A percentile compares a stretch with the other conserved stretches of the same genome.
These are phyloP conservation scores for Bovichtus diacanthus DNA, from an alignment of 2,797 vertebrate genomes.

Conservation along the genomic window DNA sequence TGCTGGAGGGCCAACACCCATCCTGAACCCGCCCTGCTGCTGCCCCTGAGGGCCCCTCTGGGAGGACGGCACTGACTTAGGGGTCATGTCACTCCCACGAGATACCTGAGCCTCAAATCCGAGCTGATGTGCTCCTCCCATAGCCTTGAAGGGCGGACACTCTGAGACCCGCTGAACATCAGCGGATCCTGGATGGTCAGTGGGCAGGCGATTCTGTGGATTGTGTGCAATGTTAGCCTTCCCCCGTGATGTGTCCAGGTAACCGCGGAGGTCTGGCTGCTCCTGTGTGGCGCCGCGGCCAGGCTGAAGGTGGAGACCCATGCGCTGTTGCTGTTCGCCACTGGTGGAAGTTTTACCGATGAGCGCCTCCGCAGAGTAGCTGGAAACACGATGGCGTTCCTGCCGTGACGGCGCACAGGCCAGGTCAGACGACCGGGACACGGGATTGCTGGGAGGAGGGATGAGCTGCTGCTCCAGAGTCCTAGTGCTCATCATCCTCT, in stretches of 20 bases:
- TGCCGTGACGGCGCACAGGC: slow-evolving; percentile 92
- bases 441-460: slow-evolving; percentile 89
- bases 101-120: slow-evolving; percentile 93
- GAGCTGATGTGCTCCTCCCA: slow-evolving; percentile 84
- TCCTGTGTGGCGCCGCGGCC: slow-evolving; percentile 87
- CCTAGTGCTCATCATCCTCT: slow-evolving; percentile 94
- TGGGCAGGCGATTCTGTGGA: slow-evolving; percentile 88
- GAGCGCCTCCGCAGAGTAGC: slow-evolving; percentile 98
- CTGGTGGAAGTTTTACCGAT: slow-evolving; percentile 94
- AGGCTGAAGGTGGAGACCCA: slow-evolving; percentile 91
- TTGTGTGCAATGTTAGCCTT: slow-evolving; percentile 91
- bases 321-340: slow-evolving; percentile 88
- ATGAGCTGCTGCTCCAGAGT: slow-evolving; percentile 95
- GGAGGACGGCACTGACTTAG: slow-evolving; percentile 87
- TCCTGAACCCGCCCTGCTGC: slow-evolving; percentile 91
- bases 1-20: slow-evolving; percentile 85
- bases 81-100: slow-evolving; percentile 91
- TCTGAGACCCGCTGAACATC: slow-evolving; percentile 92
- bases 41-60: slow-evolving; percentile 90
- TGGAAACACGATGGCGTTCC: slow-evolving; percentile 96
- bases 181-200: slow-evolving; percentile 87
- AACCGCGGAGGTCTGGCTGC: slow-evolving; percentile 93
- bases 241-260: slow-evolving; percentile 92
- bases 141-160: slow-evolving; percentile 93
- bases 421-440: slow-evolving; percentile 92